phyloP scores from a whole-genome alignment of 2,113 vertebrate species.

The Cryptotis parvus region DNA sequence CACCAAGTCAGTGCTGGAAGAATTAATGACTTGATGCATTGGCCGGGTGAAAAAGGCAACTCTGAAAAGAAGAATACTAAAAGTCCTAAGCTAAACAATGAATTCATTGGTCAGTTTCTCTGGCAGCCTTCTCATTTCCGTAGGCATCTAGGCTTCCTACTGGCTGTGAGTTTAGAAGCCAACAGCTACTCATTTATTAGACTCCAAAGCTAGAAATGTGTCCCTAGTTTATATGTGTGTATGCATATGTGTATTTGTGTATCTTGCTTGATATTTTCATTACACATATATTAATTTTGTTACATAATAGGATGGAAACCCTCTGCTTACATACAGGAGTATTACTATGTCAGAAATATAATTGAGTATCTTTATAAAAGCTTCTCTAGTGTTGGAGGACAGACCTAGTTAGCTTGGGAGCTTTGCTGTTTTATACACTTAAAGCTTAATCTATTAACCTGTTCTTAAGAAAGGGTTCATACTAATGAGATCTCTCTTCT shows the following conservation, averaged over 20 bases:
- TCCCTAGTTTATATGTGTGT: not conserved
- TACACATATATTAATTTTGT: not conserved
- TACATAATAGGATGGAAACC: not conserved
- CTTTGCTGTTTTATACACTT: too few species aligned
- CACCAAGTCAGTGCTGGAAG: not conserved
- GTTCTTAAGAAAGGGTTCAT: too few species aligned
- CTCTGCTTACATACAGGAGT: not conserved
- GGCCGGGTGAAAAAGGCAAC: not conserved
- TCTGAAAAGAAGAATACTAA: not conserved
- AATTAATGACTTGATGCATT: conserved; percentile 16
- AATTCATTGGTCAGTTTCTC: conserved; percentile 6
- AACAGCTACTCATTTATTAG: not conserved
- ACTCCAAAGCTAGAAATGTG: not conserved
- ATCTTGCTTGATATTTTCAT: not conserved
- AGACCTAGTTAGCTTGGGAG: too few species aligned
- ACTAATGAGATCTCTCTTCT: too few species aligned
- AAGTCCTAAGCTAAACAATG: not conserved
- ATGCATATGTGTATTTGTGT: not conserved
- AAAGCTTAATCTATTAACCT: too few species aligned
- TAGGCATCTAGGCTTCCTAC: not conserved
- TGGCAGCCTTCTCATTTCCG: not conserved
- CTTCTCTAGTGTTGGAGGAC: too few species aligned
- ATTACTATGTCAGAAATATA: not conserved
- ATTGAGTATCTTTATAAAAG: not conserved
- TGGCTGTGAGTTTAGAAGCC: conserved; percentile 25